These are phyloP conservation scores for Polymixis flavicincta DNA, from an alignment of 2,888 invertebrate species.

Conservation along the genomic window DNA sequence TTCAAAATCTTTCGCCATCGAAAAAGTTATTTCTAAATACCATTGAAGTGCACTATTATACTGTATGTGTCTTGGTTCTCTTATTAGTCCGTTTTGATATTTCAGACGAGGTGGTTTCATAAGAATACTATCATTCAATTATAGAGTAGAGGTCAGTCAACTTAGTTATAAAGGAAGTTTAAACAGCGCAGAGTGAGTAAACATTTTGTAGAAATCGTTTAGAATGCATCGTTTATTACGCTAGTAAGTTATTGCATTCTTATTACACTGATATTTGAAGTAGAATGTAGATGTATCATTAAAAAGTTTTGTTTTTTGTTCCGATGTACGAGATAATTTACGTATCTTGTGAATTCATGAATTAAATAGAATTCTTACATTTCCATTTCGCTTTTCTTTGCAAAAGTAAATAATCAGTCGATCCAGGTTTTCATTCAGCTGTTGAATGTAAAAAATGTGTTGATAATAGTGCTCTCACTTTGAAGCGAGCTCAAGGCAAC, in stretches of 20 bases:
- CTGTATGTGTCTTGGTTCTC: not conserved
- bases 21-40: not conserved
- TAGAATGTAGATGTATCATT: constrained; percentile 28
- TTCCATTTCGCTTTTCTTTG: constrained; percentile 24
- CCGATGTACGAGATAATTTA: not conserved
- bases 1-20: not conserved
- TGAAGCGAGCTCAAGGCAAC: constrained; percentile 36
- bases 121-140: constrained; percentile 49
- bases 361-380: constrained; percentile 1
- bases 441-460: constrained; percentile 33
- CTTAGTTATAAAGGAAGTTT: constrained; percentile 58
- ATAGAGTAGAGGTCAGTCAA: constrained; percentile 57
- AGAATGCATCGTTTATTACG: constrained; percentile 45
- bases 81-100: constrained; percentile 37
- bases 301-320: not conserved
- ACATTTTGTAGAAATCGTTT: constrained; percentile 36
- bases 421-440: constrained; percentile 27
- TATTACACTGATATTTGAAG: constrained; percentile 1
- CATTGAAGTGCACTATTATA: not conserved
- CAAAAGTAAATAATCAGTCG: constrained; percentile 44
- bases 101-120: constrained; percentile 58
- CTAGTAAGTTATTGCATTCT: constrained; percentile 39
- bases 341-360: too few relatives aligned
- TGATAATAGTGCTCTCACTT: constrained; percentile 28
- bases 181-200: constrained; percentile 56